Conservation (phyloP, 92 coral and sea anemone species). For the Actinostola sp. region DNA sequence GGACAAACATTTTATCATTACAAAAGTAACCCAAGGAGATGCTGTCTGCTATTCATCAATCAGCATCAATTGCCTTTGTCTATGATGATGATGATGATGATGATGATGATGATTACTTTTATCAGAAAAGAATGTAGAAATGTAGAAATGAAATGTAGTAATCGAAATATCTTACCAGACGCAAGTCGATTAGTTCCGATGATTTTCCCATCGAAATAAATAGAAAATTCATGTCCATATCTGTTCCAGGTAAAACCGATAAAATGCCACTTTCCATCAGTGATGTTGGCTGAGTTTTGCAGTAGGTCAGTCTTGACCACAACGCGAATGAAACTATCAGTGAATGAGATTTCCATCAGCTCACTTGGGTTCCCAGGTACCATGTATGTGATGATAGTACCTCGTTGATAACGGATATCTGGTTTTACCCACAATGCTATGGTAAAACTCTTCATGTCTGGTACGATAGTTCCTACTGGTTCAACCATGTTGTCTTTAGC, state of each 20-base stretch:
- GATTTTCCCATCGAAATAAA: conserved; percentile 43
- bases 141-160: too few species aligned
- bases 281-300: conserved; percentile 21
- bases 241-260: conserved; percentile 64
- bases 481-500: conserved; percentile 25
- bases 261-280: conserved; percentile 62
- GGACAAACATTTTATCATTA: too few species aligned
- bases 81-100: too few species aligned
- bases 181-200: not conserved
- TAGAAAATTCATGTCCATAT: not conserved
- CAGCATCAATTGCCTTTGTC: too few species aligned
- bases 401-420: conserved; percentile 38
- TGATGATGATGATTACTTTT: too few species aligned
- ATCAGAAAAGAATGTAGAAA: too few species aligned
- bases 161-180: too few species aligned
- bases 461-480: conserved; percentile 1
- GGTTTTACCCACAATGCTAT: conserved; percentile 56
- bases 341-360: conserved; percentile 40
- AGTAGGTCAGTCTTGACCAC: conserved; percentile 36
- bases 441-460: conserved; percentile 26
- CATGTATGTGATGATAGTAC: conserved; percentile 62
- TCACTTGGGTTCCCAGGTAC: conserved; percentile 37
- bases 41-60: too few species aligned
- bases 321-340: conserved; percentile 22
- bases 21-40: too few species aligned